Conservation (phyloP, 2,888 invertebrate species). For the Trichopoda pennipes region DNA sequence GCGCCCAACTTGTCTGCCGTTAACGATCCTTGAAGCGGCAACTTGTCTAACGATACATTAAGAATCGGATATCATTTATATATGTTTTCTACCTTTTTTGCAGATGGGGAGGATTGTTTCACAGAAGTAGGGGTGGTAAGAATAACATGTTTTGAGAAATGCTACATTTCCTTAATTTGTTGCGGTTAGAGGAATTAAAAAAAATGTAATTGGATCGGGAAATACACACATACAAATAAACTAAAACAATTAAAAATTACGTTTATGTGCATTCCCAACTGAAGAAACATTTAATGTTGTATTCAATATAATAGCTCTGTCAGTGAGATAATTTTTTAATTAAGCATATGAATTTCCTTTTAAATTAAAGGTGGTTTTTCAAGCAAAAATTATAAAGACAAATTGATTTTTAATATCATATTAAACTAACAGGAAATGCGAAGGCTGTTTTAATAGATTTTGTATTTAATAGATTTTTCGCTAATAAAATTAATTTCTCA, state of each 20-base stretch:
- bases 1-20: slow-evolving; percentile 80
- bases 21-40: slow-evolving; percentile 70
- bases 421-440: slow-evolving; percentile 26
- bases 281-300: slow-evolving; percentile 10
- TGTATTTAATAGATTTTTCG: too few relatives aligned
- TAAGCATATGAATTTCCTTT: slow-evolving; percentile 24
- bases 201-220: slow-evolving; percentile 56
- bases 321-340: slow-evolving; percentile 54
- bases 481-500: too few relatives aligned
- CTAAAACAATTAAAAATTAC: slow-evolving; percentile 53
- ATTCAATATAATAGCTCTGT: slow-evolving; percentile 1
- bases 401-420: slow-evolving; percentile 8
- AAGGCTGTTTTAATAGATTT: background rate
- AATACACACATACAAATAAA: slow-evolving; percentile 12
- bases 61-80: slow-evolving; percentile 54
- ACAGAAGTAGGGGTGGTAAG: slow-evolving; percentile 23
- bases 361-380: slow-evolving; percentile 1
- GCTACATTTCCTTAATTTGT: slow-evolving; percentile 68
- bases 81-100: background rate
- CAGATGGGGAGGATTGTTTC: slow-evolving; percentile 7
- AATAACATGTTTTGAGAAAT: slow-evolving; percentile 60
- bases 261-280: slow-evolving; percentile 13
- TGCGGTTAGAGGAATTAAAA: slow-evolving; percentile 50
- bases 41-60: slow-evolving; percentile 68
- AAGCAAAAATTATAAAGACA: background rate